phyloP scores from a whole-genome alignment of 2,113 vertebrate genomes.

The Ursus arctos region DNA sequence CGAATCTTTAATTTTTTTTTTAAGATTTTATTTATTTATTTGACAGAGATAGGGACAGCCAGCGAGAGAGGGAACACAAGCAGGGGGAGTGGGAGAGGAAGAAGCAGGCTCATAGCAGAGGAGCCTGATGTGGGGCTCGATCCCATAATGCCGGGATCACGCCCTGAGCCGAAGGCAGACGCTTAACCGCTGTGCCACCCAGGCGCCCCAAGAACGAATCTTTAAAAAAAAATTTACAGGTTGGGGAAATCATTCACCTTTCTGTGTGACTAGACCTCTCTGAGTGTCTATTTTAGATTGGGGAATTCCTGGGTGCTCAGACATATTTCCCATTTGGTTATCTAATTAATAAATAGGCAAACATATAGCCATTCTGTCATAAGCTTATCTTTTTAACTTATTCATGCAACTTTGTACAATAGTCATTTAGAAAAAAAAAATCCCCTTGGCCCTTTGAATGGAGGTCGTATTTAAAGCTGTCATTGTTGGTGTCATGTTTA shows the following conservation, averaged over 20 bases:
- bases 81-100: too few species aligned
- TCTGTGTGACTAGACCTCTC: background rate
- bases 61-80: too few species aligned
- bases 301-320: background rate
- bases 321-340: background rate
- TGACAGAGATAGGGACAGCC: too few species aligned
- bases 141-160: too few species aligned
- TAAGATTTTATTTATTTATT: too few species aligned
- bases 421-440: background rate
- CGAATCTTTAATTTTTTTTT: too few species aligned
- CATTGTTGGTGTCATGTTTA: background rate
- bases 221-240: background rate
- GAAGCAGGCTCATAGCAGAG: too few species aligned
- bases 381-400: background rate
- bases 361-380: background rate
- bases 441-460: background rate
- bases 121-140: too few species aligned
- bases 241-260: background rate
- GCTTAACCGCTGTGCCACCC: too few species aligned
- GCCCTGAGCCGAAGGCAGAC: too few species aligned
- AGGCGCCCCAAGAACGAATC: too few species aligned
- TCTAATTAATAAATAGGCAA: background rate
- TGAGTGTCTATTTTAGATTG: background rate
- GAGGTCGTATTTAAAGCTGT: conserved; percentile 20
- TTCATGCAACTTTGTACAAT: background rate